These are phyloP conservation scores for Apostichopus parvimensis DNA, from an alignment of 35 echinoderm and acorn worm species.

Conservation along the genomic window DNA sequence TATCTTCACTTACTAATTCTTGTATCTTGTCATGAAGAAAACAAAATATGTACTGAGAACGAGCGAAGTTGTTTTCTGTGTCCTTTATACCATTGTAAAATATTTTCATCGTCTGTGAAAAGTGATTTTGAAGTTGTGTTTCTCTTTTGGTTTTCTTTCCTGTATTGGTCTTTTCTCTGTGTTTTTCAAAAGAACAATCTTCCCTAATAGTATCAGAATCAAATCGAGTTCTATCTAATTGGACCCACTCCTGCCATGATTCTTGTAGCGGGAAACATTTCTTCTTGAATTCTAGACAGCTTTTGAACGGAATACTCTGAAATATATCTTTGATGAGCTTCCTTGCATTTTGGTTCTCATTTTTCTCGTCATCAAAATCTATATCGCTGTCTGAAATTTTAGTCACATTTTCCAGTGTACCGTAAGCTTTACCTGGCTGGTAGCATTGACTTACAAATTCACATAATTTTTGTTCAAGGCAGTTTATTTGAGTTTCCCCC, in stretches of 20 bases:
- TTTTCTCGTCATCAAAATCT: not conserved
- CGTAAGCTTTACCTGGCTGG: not conserved
- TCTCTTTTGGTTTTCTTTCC: not conserved
- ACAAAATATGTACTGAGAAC: not conserved
- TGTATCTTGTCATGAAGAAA: not conserved
- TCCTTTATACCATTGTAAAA: not conserved
- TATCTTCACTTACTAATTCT: not conserved
- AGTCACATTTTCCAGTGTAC: not conserved
- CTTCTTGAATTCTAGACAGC: slow-evolving; percentile 19
- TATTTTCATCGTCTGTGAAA: slow-evolving; percentile 14
- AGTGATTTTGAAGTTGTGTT: not conserved
- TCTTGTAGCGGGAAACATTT: not conserved
- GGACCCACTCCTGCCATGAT: slow-evolving; percentile 9
- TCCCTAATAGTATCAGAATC: not conserved
- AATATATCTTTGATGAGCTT: not conserved
- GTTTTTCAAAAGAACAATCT: slow-evolving; percentile 15
- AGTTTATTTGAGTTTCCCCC: not conserved
- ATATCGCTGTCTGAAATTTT: not conserved
- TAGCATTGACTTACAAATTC: not conserved
- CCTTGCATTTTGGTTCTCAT: not conserved
- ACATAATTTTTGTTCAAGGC: not conserved
- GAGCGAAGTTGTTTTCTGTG: not conserved
- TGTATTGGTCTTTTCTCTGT: not conserved
- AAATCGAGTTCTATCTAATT: slow-evolving; percentile 9
- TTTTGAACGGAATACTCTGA: not conserved